phyloP scores from a whole-genome alignment of 2,113 vertebrate genomes.

The Corvus hawaiiensis region DNA sequence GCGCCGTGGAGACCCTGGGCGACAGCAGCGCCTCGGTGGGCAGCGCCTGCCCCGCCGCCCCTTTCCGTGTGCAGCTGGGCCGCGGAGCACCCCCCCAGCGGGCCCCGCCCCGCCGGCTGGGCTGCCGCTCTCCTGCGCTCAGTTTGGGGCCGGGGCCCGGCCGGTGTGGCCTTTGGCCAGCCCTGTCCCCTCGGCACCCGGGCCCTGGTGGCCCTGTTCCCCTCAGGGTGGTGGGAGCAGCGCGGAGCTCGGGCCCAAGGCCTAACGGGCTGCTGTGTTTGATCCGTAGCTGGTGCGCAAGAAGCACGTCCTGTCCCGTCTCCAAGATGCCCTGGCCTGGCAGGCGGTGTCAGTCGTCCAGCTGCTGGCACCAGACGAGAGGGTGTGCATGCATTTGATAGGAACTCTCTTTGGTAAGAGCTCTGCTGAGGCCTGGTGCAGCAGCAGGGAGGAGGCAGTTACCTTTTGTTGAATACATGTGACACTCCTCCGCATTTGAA shows the following conservation, averaged over 20 bases:
- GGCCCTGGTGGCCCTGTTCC: not conserved
- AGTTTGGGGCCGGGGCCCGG: not conserved
- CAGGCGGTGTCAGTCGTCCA: slow-evolving; percentile 67
- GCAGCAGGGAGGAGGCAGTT: not conserved
- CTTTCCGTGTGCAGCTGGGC: not conserved
- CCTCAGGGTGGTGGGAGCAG: not conserved
- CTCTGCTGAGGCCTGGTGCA: not conserved
- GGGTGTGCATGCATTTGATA: slow-evolving; percentile 75
- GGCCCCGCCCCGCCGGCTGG: too few species aligned
- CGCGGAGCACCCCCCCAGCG: not conserved
- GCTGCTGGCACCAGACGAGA: slow-evolving; percentile 77
- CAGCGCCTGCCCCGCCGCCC: not conserved
- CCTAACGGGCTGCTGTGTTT: not conserved
- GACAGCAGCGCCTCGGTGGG: slow-evolving; percentile 75
- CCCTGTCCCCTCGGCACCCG: fast-evolving
- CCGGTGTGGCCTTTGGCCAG: not conserved
- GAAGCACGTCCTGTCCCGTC: slow-evolving; percentile 76
- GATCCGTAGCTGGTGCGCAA: slow-evolving; percentile 81
- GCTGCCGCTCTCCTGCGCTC: not conserved
- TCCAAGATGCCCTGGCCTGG: slow-evolving; percentile 73
- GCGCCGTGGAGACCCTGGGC: slow-evolving; percentile 79
- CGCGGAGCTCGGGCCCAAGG: fast-evolving
- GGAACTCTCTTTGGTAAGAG: slow-evolving; percentile 83
- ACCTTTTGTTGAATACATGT: not conserved
- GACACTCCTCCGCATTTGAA: not conserved